Evolutionary conservation across 2,797 vertebrate genomes (phyloP), one percentile per base, ranked within the genome.

Genomic region (Arnoldichthys spilopterus): DNA sequence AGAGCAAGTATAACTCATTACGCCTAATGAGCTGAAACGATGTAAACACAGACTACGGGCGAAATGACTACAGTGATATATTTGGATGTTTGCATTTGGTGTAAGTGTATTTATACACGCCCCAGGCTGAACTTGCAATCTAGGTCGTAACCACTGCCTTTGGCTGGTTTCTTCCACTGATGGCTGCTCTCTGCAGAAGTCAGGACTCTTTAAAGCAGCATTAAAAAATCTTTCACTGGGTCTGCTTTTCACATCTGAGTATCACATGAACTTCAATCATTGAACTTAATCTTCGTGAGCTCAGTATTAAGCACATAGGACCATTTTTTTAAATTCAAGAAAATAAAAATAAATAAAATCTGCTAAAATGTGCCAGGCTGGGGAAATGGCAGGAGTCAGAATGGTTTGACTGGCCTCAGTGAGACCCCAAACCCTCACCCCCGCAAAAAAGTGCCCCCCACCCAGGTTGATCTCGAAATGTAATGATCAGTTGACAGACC

Each of bases 71-170:
- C 16, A 47, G 22, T 67, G 45, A 16, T 47, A 47, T 67, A 2
- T 26, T 45, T 67, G 26, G 22, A 2, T 70, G 18, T 70, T 70
- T 70, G 67, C 67, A 32, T 51, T 70, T 30, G 66, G 22, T 24
- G 5, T 74, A 43, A 34, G 26, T 32, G 28, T 63, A 9, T 56
- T 51, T 56, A 24, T 56, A 72, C 34, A 56, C 13, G 32, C 49
- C 30, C n/a, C 51, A 40, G 69, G 32, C 51, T 54, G 24, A 26
- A 56, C 11, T 28, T 54, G 15, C 22, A 66, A 40, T 40, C 28
- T 43, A 58, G 20, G 49, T 22, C 56, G 26, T 47, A 77, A 69
- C 54, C 1, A 6, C 30, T 6, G 22, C 7, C 24, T 24, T 51
- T 51, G 16, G 26, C 40, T 67, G 15, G 45, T 58, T 76, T 76